Conservation (phyloP, 2,888 invertebrate genomes). For the Troides aeacus region DNA sequence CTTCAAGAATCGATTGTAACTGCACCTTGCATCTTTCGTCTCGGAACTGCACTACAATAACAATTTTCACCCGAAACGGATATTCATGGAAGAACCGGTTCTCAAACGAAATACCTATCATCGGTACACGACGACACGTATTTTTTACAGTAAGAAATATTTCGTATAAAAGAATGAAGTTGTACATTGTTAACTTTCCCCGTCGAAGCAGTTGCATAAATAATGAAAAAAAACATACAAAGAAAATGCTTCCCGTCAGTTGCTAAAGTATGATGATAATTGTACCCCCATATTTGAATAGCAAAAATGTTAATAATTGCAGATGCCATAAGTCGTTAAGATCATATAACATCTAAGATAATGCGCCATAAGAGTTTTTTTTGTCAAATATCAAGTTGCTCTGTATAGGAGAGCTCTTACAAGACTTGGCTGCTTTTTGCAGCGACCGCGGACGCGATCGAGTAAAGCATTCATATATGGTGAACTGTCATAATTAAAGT, state of each 20-base stretch:
- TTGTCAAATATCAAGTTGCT: slow-evolving; percentile 60
- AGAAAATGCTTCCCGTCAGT: slow-evolving; percentile 15
- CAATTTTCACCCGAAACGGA: slow-evolving; percentile 6
- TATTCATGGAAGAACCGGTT: slow-evolving; percentile 7
- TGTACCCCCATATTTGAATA: slow-evolving; percentile 27
- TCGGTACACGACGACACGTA: neutral
- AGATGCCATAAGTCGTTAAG: slow-evolving; percentile 47
- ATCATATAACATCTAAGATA: slow-evolving; percentile 53
- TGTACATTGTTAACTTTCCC: slow-evolving; percentile 10
- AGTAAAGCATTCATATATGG: slow-evolving; percentile 73
- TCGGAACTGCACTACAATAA: slow-evolving; percentile 11
- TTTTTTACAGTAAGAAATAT: slow-evolving; percentile 9
- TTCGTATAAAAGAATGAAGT: slow-evolving; percentile 3
- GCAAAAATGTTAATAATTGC: slow-evolving; percentile 34
- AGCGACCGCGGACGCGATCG: slow-evolving; percentile 50
- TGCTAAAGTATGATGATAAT: slow-evolving; percentile 24
- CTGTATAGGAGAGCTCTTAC: slow-evolving; percentile 55
- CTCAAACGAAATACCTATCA: slow-evolving; percentile 2
- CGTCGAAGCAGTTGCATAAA: slow-evolving; percentile 5
- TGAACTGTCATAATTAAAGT: slow-evolving; percentile 78
- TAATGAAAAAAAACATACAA: neutral
- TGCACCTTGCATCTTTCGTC: slow-evolving; percentile 25
- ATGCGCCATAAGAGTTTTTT: slow-evolving; percentile 52
- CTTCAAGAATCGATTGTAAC: slow-evolving; percentile 55
- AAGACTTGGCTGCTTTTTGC: slow-evolving; percentile 61